Base-by-base conservation (phyloP, 2,113 vertebrate species). In the Pseudolaguvia tuberculata region DNA sequence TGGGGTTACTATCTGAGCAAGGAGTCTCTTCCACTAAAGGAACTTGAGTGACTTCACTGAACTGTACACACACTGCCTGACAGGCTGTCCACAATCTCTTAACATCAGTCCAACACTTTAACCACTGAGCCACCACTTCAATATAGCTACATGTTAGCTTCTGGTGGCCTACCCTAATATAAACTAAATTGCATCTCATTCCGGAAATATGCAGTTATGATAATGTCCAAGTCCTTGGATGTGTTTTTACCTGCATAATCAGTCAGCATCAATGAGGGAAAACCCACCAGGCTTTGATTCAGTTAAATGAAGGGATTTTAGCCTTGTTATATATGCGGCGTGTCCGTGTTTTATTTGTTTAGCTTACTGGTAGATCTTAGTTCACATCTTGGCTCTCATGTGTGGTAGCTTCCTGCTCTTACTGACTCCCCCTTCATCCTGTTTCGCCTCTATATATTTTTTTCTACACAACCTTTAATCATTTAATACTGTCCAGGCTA, bases 391-490 rank as follows among this genome's bases (percentile, higher is more conserved):
- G 39, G 35, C 35, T 70, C 8, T 61, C 9, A 20, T 69, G 57
- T 70, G 61, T 71, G 77, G 53, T 68, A 48, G 52, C 47, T 70
- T 79, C 78, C 78, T 79, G 78, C 75, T 70, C 62, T 76, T 62
- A 73, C 76, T 35, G 57, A 66, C 72, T 31, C 18, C 75, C 65
- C 78, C 75, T 62, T 76, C 25, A 80, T 81, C 80, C 78, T 80
- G 73, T 68, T 70, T 29, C 70, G 14, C 57, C 66, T 56, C 42
- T 62, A 81, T 88, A 85, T 89, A 86, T 89, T 85, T 50, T 50
- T 65, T 50, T 67, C 39, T 87, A 84, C 67, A 83, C 83, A 84
- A 84, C 85, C 88, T 88, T 70, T 85, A 82, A 88, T 89, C 84
- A 87, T 86, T 88, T 85, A 87, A 70, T 83, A 81, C 84, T 81